Percentiles rank a stretch among this genome's conserved stretches.
These are phyloP conservation scores for Leptinotarsa rubiginosa DNA, from an alignment of 2,888 invertebrate species.

Conservation along the genomic window DNA sequence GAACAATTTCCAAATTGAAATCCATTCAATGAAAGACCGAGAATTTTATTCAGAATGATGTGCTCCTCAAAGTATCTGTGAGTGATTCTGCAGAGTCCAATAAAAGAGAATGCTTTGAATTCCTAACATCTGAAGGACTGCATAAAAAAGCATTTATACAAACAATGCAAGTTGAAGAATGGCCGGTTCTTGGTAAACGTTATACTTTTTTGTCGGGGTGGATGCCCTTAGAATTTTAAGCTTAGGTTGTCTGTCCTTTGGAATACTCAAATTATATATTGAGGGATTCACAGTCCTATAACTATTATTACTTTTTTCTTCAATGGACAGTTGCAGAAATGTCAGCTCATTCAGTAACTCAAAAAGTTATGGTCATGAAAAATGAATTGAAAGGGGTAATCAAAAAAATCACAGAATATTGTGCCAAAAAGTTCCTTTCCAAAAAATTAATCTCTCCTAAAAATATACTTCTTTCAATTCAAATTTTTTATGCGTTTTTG, in stretches of 20 bases:
- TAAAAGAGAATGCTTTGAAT: constrained; percentile 54
- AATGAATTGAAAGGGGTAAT: too few species aligned
- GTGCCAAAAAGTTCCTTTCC: too few species aligned
- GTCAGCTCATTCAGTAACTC: too few species aligned
- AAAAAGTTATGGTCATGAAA: too few species aligned
- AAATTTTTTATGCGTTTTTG: too few species aligned
- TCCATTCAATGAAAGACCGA: constrained; percentile 8
- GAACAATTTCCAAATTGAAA: constrained; percentile 1
- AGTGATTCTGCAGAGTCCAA: constrained; percentile 49
- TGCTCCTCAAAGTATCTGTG: constrained; percentile 47
- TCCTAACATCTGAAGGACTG: constrained; percentile 56
- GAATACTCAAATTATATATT: too few species aligned
- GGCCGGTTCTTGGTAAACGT: constrained; percentile 40
- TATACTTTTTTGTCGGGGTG: constrained; percentile 41
- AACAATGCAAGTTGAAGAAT: constrained; percentile 61
- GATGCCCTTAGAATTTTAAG: constrained; percentile 64
- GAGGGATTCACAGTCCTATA: too few species aligned
- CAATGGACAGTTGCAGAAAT: too few species aligned
- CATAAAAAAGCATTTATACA: constrained; percentile 64
- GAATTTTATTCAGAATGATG: constrained; percentile 49
- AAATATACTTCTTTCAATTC: too few species aligned
- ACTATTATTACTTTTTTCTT: too few species aligned
- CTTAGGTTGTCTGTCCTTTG: constrained; percentile 21
- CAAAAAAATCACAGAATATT: too few species aligned
- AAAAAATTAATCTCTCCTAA: too few species aligned